phyloP scores from a whole-genome alignment of 2,888 invertebrate genomes.

The Drosophila mimetica region DNA sequence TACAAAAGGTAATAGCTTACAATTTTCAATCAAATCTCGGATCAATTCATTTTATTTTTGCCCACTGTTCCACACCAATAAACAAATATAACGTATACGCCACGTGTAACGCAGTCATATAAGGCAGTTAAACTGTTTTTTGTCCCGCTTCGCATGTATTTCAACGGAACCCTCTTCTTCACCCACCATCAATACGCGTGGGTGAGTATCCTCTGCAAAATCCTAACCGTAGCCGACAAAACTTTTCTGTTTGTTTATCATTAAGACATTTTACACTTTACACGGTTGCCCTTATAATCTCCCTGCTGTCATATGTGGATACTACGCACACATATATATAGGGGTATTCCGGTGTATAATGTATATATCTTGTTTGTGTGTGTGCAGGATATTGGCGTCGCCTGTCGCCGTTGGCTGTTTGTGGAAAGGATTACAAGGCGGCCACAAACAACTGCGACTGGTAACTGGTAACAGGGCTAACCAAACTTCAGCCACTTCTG shows the following conservation, averaged over 20 bases:
- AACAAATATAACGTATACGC: constrained; percentile 68
- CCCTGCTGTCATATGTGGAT: constrained; percentile 63
- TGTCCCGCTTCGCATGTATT: constrained; percentile 41
- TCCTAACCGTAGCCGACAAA: constrained; percentile 65
- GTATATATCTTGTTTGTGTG: constrained; percentile 18
- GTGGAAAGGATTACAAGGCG: constrained; percentile 70
- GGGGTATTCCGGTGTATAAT: background rate
- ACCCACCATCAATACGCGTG: constrained; percentile 18
- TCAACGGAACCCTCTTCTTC: constrained; percentile 48
- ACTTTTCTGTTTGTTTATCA: constrained; percentile 79
- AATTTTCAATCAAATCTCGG: background rate
- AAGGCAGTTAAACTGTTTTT: constrained; percentile 49
- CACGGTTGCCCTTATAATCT: constrained; percentile 76
- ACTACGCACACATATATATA: background rate
- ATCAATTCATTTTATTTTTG: background rate
- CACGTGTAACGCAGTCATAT: constrained; percentile 57
- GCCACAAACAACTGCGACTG: constrained; percentile 64
- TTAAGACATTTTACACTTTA: constrained; percentile 76
- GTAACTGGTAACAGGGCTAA: constrained; percentile 17
- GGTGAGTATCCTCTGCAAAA: constrained; percentile 21
- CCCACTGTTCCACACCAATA: constrained; percentile 39
- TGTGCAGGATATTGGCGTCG: constrained; percentile 69
- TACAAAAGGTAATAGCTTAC: background rate
- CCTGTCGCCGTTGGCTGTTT: constrained; percentile 69
- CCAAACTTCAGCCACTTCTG: constrained; percentile 25